A percentile compares a stretch with the other conserved stretches of the same genome.
These are phyloP conservation scores for Silurus aristotelis DNA, from an alignment of 2,797 vertebrate species.

Conservation along the genomic window DNA sequence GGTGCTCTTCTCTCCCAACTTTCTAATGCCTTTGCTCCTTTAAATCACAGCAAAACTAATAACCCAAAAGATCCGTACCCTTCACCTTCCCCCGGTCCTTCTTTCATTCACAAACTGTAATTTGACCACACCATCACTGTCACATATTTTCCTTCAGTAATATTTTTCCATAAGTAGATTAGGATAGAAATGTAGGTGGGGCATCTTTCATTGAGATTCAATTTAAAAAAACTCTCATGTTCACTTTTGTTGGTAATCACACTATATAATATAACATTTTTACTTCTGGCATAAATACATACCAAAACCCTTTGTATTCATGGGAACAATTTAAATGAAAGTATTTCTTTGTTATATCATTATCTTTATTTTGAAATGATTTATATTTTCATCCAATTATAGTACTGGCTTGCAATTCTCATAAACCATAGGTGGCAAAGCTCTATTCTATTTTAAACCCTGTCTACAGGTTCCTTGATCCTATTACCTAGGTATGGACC, in stretches of 20 bases:
- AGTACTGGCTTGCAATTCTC: neutral
- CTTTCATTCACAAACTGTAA: no score
- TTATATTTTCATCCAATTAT: neutral
- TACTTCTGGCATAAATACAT: neutral
- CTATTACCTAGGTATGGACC: conserved; percentile 75
- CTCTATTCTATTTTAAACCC: conserved; percentile 2
- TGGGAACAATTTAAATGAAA: neutral
- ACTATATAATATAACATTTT: neutral
- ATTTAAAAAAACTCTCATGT: neutral
- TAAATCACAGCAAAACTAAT: no score
- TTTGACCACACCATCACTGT: no score
- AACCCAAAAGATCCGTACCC: no score
- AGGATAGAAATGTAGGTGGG: neutral
- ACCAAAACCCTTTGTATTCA: neutral
- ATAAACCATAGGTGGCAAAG: neutral
- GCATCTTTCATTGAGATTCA: neutral
- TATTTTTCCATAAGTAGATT: neutral
- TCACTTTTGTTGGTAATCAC: neutral
- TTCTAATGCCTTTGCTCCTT: no score
- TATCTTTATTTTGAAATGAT: neutral
- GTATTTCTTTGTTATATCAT: neutral
- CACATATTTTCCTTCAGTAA: neutral
- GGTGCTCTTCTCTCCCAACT: no score
- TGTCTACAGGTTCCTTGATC: conserved; percentile 58
- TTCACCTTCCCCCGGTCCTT: no score